Evolutionary conservation across 2,888 invertebrate genomes (phyloP).

Genomic region (Ecliptopera silaceata): DNA sequence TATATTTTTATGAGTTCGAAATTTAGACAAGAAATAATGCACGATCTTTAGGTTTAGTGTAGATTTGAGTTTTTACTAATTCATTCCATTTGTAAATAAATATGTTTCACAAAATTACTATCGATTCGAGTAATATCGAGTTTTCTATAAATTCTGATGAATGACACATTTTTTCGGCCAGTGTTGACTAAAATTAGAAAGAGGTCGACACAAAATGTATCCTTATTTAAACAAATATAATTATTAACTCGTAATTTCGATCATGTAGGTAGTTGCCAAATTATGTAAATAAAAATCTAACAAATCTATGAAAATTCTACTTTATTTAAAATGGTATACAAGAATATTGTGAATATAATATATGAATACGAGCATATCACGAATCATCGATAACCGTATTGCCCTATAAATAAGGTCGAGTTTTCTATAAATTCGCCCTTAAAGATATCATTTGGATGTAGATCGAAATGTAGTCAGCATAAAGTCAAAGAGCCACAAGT

Average conservation of each 20-base stretch:
- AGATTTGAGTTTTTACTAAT: constrained; percentile 18
- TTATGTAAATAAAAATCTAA: constrained; percentile 1
- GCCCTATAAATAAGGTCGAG: constrained; percentile 10
- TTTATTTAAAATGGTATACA: constrained; percentile 3
- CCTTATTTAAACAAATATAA: not conserved
- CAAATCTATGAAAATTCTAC: not conserved
- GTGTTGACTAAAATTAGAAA: not conserved
- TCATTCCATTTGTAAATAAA: constrained; percentile 30
- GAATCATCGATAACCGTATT: constrained; percentile 1
- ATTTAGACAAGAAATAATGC: not conserved
- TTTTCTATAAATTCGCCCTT: constrained; percentile 13
- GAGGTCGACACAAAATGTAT: constrained; percentile 1
- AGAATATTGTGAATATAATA: constrained; percentile 6
- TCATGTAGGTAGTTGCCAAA: constrained; percentile 10
- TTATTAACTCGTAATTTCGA: constrained; percentile 3
- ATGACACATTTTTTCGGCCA: not conserved
- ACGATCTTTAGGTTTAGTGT: not conserved
- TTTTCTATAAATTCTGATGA: not conserved
- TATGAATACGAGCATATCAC: constrained; percentile 15
- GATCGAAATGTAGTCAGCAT: constrained; percentile 15
- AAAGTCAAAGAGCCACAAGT: constrained; percentile 24
- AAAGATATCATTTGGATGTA: constrained; percentile 13
- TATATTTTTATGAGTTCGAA: no score
- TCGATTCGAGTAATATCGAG: no score
- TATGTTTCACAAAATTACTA: constrained; percentile 5